phyloP scores from a whole-genome alignment of 2,888 invertebrate species.

The Megaustenia siamemsis region DNA sequence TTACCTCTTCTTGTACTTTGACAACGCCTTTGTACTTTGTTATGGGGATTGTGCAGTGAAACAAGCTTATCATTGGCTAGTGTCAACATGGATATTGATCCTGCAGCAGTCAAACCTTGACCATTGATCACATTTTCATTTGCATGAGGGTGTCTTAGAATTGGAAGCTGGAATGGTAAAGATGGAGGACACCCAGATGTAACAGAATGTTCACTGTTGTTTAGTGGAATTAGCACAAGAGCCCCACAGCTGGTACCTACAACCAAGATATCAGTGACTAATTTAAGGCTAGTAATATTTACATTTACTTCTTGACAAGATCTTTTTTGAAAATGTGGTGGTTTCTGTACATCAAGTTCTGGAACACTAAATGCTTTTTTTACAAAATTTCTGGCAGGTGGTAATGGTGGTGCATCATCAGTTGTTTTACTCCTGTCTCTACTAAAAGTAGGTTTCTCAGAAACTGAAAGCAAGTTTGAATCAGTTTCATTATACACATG shows the following conservation, averaged over 20 bases:
- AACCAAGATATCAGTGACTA: constrained; percentile 61
- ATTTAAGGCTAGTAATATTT: constrained; percentile 16
- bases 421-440: neutral
- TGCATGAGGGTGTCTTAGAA: constrained; percentile 20
- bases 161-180: neutral
- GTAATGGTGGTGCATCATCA: neutral
- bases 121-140: neutral
- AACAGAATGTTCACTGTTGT: neutral
- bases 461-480: neutral
- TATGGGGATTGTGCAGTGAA: neutral
- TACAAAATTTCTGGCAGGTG: neutral
- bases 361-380: neutral
- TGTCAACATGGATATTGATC: neutral
- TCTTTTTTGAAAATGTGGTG: neutral
- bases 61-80: constrained; percentile 26
- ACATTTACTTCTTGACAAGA: neutral
- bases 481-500: neutral
- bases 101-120: neutral
- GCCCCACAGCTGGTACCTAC: constrained; percentile 68
- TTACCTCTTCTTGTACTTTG: neutral
- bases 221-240: constrained; percentile 56
- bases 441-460: neutral
- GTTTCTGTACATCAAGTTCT: neutral
- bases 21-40: neutral
- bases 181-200: no score